Conservation (phyloP, 2,113 vertebrate species). For the Hippocampus abdominalis region DNA sequence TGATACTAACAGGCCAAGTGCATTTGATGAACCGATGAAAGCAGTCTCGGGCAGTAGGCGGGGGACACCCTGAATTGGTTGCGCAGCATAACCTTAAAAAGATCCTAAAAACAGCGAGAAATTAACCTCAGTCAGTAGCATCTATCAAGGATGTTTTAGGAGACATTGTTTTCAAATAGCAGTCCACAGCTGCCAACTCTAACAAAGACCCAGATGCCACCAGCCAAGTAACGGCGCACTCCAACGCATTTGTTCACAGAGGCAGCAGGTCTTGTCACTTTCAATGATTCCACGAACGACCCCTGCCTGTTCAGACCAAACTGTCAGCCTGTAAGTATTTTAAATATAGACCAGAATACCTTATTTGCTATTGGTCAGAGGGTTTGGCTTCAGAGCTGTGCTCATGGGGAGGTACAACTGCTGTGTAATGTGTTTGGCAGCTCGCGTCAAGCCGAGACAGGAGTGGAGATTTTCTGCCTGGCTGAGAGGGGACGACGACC, state of each 20-base stretch:
- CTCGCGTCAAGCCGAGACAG: constrained; percentile 39
- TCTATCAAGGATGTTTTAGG: constrained; percentile 18
- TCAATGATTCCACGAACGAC: constrained; percentile 63
- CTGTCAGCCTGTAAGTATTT: constrained; percentile 63
- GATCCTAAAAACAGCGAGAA: constrained; percentile 16
- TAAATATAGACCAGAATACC: constrained; percentile 69
- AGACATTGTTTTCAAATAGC: constrained; percentile 26
- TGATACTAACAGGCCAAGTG: background rate
- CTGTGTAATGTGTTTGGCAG: constrained; percentile 29
- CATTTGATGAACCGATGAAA: too few species aligned
- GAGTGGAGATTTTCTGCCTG: constrained; percentile 42
- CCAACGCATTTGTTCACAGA: constrained; percentile 12
- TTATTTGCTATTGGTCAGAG: constrained; percentile 55
- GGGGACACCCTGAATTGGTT: too few species aligned
- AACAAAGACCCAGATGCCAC: constrained; percentile 48
- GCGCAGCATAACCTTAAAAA: constrained; percentile 27
- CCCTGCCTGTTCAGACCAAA: constrained; percentile 46
- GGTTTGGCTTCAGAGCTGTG: constrained; percentile 47
- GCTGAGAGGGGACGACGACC: constrained; percentile 38
- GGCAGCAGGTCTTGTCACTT: constrained; percentile 61
- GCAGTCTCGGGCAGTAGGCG: too few species aligned
- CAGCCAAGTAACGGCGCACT: constrained; percentile 36
- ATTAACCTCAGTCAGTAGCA: constrained; percentile 14
- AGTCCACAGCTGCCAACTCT: constrained; percentile 44
- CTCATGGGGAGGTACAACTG: constrained; percentile 32